Evolutionary conservation across 64 coral and sea anemone genomes (phyloP), one percentile per base, ranked within the genome.

Genomic region (Montipora capricornis): DNA sequence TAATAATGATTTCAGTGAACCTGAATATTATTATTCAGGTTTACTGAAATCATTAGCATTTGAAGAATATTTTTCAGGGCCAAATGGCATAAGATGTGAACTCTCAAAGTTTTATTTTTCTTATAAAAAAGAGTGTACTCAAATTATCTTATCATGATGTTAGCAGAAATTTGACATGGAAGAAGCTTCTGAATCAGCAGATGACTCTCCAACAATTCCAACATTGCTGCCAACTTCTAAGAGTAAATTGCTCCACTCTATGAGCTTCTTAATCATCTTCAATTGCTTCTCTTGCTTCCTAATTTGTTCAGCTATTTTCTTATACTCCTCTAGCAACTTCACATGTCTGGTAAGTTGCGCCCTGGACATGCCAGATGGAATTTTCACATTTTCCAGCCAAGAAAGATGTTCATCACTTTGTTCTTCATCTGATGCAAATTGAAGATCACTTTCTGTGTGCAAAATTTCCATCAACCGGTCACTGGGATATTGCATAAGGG

Each of bases 241-340:
- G 17, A 86, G 82, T 49, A 71, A 51, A 13, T 45, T 69, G 82
- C 82, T 73, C 62, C 64, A 86, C 45, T 86, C 82, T 50, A 86
- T 86, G 11, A 86, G 82, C 66, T 86, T 86, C 64, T 16, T 86
- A 47, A 86, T 86, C 67, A 50, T 51, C 16, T 86, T 86, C 37
- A 86, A 50, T 49, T 86, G 82, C 47, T 44, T 86, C 66, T 86
- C 82, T 20, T 86, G 82, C 29, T 73, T 49, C 8, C 66, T 71
- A 73, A 86, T 86, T 71, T 86, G 82, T 50, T 86, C 62, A 49
- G 82, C 82, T 68, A 86, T 86, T 51, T 73, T 86, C 66, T 73
- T 49, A 49, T 86, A 86, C 82, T 86, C 66, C 17, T 86, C 46
- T n/a, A 49, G 64, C 2, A 86, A 46, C 17, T 73, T 86, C 17